Percentiles rank a stretch among this genome's conserved stretches.
Conservation (phyloP, 1,140 invertebrate species). For the Gryllus bimaculatus region DNA sequence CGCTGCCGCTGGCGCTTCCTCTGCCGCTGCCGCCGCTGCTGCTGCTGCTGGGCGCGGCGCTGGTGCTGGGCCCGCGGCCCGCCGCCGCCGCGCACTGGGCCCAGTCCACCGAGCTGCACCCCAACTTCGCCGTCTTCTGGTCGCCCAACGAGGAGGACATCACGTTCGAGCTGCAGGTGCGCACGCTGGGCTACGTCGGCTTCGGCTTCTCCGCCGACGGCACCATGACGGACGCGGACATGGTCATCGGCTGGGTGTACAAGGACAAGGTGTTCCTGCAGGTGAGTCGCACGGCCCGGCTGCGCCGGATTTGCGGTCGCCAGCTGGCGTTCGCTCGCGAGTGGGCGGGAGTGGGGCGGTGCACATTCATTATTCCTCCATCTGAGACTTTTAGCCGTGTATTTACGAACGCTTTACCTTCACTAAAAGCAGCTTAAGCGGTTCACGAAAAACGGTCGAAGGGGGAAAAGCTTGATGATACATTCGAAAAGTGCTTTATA, state of each 20-base stretch:
- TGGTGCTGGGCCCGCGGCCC: slow-evolving; percentile 27
- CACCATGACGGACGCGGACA: slow-evolving; percentile 54
- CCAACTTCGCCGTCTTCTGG: slow-evolving; percentile 42
- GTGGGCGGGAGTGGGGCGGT: too few relatives aligned
- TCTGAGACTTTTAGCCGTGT: too few relatives aligned
- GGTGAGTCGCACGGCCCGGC: slow-evolving; percentile 36
- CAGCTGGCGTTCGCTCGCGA: too few relatives aligned
- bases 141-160: slow-evolving; percentile 47
- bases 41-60: slow-evolving; percentile 37
- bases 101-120: slow-evolving; percentile 38
- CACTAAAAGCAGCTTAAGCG: too few relatives aligned
- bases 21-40: slow-evolving; percentile 34
- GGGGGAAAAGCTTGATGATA: too few relatives aligned
- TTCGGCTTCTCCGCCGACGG: slow-evolving; percentile 70
- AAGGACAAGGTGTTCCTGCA: slow-evolving; percentile 56
- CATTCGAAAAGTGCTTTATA: too few relatives aligned
- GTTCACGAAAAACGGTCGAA: too few relatives aligned
- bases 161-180: slow-evolving; percentile 69
- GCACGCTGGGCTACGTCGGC: slow-evolving; percentile 68
- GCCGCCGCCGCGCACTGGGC: slow-evolving; percentile 35
- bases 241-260: slow-evolving; percentile 64
- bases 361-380: too few relatives aligned
- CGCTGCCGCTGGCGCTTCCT: slow-evolving; percentile 23
- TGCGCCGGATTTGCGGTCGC: too few relatives aligned
- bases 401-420: too few relatives aligned